Conservation (phyloP, 2,797 vertebrate species). For the Caiman crocodilus region DNA sequence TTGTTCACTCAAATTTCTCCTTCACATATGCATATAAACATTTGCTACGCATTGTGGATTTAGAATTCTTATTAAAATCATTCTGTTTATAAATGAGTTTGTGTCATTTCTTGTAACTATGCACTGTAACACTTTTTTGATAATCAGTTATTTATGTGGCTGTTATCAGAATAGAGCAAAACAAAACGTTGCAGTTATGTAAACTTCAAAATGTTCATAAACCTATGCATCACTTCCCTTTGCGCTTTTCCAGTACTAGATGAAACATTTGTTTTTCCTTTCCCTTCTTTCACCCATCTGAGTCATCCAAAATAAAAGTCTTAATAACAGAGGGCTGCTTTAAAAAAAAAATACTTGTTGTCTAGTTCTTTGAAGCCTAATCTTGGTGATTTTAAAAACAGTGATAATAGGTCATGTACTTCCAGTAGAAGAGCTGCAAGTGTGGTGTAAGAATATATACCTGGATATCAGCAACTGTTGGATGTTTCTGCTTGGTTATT, state of each 20-base stretch:
- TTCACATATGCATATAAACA: background rate
- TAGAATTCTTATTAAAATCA: background rate
- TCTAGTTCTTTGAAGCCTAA: slow-evolving; percentile 6
- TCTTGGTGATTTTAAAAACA: slow-evolving; percentile 25
- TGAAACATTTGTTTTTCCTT: slow-evolving; percentile 34
- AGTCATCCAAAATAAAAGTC: slow-evolving; percentile 56
- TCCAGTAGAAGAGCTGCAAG: background rate
- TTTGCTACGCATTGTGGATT: background rate
- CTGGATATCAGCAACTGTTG: background rate
- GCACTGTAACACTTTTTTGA: background rate
- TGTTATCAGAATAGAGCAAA: background rate
- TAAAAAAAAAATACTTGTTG: slow-evolving; percentile 3
- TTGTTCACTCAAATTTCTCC: background rate
- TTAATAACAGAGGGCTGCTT: slow-evolving; percentile 54
- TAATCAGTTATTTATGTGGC: background rate
- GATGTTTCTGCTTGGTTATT: background rate
- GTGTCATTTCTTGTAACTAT: background rate
- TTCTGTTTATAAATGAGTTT: background rate
- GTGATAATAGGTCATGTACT: background rate
- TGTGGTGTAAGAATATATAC: background rate
- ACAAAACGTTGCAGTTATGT: background rate
- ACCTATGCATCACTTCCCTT: background rate
- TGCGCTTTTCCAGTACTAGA: background rate
- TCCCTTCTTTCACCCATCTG: slow-evolving; percentile 1
- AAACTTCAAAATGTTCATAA: slow-evolving; percentile 12